Evolutionary conservation across 1,140 invertebrate species (phyloP).

Genomic region (Drosophila neocordata): DNA sequence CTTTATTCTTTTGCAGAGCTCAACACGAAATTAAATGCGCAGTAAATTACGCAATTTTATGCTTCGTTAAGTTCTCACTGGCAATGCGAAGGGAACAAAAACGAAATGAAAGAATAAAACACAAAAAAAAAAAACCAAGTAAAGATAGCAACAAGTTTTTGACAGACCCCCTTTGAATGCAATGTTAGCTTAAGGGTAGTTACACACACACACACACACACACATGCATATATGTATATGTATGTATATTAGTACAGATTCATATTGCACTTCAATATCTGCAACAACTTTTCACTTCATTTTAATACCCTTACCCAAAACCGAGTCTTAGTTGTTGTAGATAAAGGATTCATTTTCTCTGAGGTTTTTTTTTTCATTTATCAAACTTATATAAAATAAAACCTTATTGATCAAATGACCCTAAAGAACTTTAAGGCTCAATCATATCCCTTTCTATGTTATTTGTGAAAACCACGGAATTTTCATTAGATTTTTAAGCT

Average conservation of each 20-base stretch:
- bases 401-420: too few species aligned
- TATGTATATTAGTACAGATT: background rate
- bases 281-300: slow-evolving; percentile 4
- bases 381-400: too few species aligned
- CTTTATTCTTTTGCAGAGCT: slow-evolving; percentile 66
- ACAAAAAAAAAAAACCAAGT: background rate
- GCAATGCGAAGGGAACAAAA: slow-evolving; percentile 4
- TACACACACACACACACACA: background rate
- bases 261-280: slow-evolving; percentile 5
- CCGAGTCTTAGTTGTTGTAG: too few species aligned
- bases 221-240: too few species aligned
- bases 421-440: too few species aligned
- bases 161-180: slow-evolving; percentile 31
- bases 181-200: slow-evolving; percentile 11
- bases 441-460: too few species aligned
- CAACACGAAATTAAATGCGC: slow-evolving; percentile 76
- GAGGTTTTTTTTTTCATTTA: too few species aligned
- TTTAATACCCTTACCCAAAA: background rate
- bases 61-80: slow-evolving; percentile 61
- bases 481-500: too few species aligned
- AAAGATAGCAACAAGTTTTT: slow-evolving; percentile 49
- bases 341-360: too few species aligned
- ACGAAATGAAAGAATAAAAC: slow-evolving; percentile 4
- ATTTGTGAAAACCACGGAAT: too few species aligned
- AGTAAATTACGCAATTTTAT: slow-evolving; percentile 80